phyloP scores from a whole-genome alignment of 1,140 invertebrate species.

The Apis laboriosa region DNA sequence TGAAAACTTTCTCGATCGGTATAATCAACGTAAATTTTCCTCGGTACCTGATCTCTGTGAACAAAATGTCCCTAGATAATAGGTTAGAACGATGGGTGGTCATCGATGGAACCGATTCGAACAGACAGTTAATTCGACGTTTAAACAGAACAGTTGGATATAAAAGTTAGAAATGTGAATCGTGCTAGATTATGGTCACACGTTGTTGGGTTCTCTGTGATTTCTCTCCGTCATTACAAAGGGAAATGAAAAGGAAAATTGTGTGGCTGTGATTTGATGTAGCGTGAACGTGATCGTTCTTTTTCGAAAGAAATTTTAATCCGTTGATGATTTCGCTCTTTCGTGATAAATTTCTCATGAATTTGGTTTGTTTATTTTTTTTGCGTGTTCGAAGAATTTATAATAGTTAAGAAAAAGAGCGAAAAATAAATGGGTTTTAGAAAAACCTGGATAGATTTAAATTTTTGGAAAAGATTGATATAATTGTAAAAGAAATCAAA shows the following conservation, averaged over 20 bases:
- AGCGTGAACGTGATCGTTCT: neutral
- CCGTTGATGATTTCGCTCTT: too few species aligned
- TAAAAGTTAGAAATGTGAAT: neutral
- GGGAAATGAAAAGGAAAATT: conserved; percentile 10
- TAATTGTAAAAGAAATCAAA: too few species aligned
- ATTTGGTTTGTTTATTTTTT: too few species aligned
- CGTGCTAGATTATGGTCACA: too few species aligned
- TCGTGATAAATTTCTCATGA: too few species aligned
- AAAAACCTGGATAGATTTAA: too few species aligned
- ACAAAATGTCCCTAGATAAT: neutral
- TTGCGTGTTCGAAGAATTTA: too few species aligned
- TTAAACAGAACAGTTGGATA: neutral
- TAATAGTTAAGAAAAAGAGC: too few species aligned
- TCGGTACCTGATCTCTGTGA: neutral
- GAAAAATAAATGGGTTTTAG: too few species aligned
- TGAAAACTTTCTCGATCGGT: neutral
- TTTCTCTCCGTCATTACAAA: neutral
- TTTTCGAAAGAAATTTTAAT: too few species aligned
- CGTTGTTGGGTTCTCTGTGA: too few species aligned
- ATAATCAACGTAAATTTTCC: neutral
- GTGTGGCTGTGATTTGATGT: neutral
- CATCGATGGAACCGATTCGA: neutral
- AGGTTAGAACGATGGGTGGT: neutral
- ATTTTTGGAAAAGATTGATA: too few species aligned
- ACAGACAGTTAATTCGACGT: neutral